Evolutionary conservation across 2,888 invertebrate species (phyloP).

Genomic region (Synanthedon vespiformis): DNA sequence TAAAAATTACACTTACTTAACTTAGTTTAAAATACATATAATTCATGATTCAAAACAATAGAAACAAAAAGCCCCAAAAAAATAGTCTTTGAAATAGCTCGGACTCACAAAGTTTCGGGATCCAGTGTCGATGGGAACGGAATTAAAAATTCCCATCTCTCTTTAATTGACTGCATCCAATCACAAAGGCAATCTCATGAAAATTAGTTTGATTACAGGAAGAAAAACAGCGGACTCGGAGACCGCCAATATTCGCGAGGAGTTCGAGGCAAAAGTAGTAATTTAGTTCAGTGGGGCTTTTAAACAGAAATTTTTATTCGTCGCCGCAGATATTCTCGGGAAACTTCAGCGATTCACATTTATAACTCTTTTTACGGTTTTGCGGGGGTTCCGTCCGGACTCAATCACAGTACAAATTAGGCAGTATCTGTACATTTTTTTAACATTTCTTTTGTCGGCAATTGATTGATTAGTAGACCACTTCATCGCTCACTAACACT

Average conservation of each 20-base stretch:
- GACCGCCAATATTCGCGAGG: constrained; percentile 15
- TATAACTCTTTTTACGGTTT: constrained; percentile 26
- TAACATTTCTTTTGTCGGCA: too few species aligned
- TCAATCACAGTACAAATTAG: too few species aligned
- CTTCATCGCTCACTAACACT: too few species aligned
- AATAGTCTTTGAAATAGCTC: neutral
- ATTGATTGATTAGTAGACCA: too few species aligned
- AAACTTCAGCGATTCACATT: constrained; percentile 19
- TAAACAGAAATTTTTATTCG: constrained; percentile 9
- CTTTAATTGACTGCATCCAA: constrained; percentile 21
- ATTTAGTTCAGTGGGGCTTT: constrained; percentile 4
- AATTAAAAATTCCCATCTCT: constrained; percentile 7
- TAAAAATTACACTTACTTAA: too few species aligned
- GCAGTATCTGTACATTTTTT: too few species aligned
- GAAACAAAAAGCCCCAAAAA: too few species aligned
- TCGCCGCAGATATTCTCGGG: constrained; percentile 4
- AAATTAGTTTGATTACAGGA: constrained; percentile 28
- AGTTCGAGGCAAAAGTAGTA: constrained; percentile 9
- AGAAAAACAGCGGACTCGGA: constrained; percentile 5
- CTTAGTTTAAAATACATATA: too few species aligned
- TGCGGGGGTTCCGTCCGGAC: constrained; percentile 1
- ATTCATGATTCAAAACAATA: too few species aligned
- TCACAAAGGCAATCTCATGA: constrained; percentile 26
- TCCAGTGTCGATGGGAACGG: neutral
- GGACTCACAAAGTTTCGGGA: neutral